These are phyloP conservation scores for Lepidurus arcticus DNA, from an alignment of 1,140 invertebrate species.

Conservation along the genomic window DNA sequence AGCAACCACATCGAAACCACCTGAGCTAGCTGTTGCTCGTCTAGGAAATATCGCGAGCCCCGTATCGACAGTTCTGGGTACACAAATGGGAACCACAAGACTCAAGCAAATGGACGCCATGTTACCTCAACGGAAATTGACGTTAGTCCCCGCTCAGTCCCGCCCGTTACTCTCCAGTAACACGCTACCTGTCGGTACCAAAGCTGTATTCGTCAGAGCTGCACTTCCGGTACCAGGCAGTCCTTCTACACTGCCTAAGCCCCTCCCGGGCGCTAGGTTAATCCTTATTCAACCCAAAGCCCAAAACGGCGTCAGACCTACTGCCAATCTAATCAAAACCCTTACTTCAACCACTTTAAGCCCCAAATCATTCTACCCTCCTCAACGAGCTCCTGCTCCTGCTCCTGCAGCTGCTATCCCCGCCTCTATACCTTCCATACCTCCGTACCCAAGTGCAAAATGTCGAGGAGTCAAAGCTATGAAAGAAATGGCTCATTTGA, in stretches of 20 bases:
- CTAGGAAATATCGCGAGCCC: background rate
- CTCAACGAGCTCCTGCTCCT: background rate
- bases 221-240: background rate
- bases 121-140: constrained; percentile 10
- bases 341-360: background rate
- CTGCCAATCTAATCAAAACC: background rate
- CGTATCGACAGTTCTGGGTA: background rate
- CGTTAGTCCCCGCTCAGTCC: background rate
- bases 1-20: background rate
- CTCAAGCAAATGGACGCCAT: constrained; percentile 4
- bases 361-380: background rate
- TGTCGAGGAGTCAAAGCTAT: constrained; percentile 22
- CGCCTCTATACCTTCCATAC: background rate
- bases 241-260: background rate
- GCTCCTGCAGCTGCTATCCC: background rate
- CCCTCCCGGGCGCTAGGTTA: background rate
- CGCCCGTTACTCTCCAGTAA: background rate
- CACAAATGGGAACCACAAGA: background rate
- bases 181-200: background rate
- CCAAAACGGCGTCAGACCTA: background rate
- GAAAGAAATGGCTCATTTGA: constrained; percentile 30
- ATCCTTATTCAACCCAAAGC: background rate
- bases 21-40: background rate
- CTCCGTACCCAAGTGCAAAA: background rate
- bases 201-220: constrained; percentile 4